Percentiles rank a stretch among this genome's conserved stretches.
These are phyloP conservation scores for Cairina moschata DNA, from an alignment of 2,113 vertebrate genomes.

Conservation along the genomic window DNA sequence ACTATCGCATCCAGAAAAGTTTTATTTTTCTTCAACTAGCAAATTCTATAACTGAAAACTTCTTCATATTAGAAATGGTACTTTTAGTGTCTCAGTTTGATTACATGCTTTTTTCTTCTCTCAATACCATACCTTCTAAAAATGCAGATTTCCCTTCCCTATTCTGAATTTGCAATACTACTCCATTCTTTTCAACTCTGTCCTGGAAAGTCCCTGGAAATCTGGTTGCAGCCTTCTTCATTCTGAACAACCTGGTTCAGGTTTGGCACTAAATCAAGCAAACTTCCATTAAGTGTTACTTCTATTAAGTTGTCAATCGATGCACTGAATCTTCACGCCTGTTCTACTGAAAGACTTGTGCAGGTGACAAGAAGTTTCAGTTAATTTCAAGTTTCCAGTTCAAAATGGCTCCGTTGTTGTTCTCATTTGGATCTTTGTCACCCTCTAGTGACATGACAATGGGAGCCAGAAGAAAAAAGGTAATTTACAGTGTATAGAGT, in stretches of 20 bases:
- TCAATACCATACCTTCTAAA: background rate
- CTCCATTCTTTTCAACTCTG: background rate
- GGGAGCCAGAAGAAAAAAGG: background rate
- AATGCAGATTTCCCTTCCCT: background rate
- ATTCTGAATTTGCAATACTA: background rate
- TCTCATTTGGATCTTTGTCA: constrained; percentile 56
- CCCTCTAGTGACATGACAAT: constrained; percentile 27
- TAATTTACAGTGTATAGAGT: fast-evolving
- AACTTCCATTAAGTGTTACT: background rate
- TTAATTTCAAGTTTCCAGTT: background rate
- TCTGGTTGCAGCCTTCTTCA: background rate
- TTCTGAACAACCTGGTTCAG: background rate
- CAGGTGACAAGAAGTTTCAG: background rate
- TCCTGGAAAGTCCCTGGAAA: background rate
- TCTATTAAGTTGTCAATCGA: background rate
- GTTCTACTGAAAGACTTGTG: background rate
- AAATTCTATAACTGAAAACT: background rate
- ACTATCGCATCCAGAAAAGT: background rate
- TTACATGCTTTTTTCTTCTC: background rate
- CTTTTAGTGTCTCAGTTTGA: background rate
- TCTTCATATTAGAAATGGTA: background rate
- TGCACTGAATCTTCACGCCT: fast-evolving
- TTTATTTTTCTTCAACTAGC: background rate
- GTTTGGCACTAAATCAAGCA: background rate
- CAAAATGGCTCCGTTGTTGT: background rate